Evolutionary conservation across 2,888 invertebrate genomes (phyloP).

Genomic region (Polymixis flavicincta): DNA sequence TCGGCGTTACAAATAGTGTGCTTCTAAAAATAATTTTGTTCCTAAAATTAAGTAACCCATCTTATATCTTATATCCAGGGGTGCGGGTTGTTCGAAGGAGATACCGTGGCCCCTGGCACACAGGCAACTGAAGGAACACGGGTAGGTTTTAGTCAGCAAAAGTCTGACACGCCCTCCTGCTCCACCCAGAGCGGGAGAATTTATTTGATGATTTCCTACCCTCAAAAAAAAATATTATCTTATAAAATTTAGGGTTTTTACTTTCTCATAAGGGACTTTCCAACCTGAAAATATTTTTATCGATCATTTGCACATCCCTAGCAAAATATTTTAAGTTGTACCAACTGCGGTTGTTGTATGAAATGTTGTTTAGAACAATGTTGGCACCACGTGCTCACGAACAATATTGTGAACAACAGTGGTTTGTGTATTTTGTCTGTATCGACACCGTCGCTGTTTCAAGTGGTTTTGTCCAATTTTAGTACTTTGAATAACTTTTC

Average conservation of each 20-base stretch:
- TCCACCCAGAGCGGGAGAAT: no score
- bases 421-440: slow-evolving; percentile 32
- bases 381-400: slow-evolving; percentile 44
- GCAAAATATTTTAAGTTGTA: slow-evolving; percentile 48
- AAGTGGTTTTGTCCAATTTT: slow-evolving; percentile 35
- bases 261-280: not conserved
- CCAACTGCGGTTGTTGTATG: slow-evolving; percentile 21
- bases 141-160: no score
- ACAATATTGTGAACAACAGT: slow-evolving; percentile 29
- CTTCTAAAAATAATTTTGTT: not conserved
- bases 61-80: no score
- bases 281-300: not conserved
- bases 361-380: slow-evolving; percentile 58
- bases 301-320: slow-evolving; percentile 42
- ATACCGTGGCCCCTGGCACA: no score
- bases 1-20: not conserved
- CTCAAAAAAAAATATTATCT: no score
- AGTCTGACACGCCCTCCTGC: no score
- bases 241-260: no score
- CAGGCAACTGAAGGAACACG: no score
- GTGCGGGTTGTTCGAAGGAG: no score
- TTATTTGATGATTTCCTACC: no score
- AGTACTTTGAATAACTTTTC: slow-evolving; percentile 29
- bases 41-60: not conserved
- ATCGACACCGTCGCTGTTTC: slow-evolving; percentile 20